Evolutionary conservation across 2,113 vertebrate species (phyloP), one percentile per base, ranked within the genome.

Genomic region (Salvator merianae): DNA sequence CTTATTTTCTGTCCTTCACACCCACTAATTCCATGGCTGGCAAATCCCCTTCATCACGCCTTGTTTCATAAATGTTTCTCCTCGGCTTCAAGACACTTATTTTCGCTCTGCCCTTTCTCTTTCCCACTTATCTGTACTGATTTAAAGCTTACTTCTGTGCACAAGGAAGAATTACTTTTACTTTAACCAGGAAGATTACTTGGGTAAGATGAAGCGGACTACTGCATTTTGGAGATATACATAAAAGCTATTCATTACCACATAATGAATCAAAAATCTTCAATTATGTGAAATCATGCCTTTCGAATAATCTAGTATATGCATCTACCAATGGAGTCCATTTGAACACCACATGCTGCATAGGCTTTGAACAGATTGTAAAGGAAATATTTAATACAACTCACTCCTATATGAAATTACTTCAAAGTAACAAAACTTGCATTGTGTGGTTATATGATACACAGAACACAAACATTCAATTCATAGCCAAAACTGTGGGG

Each of bases 211-310:
- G 53, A 59, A 47, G 18, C 55, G 20, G 16, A 4, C 20, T 59
- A 59, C 53, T 59, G 20, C 55, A 59, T 59, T 59, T 59, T 16
- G 18, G 18, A 59, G 55, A 59, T 59, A 59, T 20, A 59, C 55
- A 38, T 71, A 20, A 71, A 71, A 34, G 9, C 38, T 13, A 38
- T 3, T 28, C 34, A 81, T 81, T 76, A 26, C 76, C 85, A 88
- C 90, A 91, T 89, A 91, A 84, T 90, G 90, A 89, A 93, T 90
- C 73, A 85, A 2, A 76, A 79, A 75, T 53, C 91, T 93, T 86
- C 90, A 71, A 40, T 87, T 93, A 59, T 86, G 72, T 63, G 73
- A 86, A 88, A 62, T 43, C 40, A 86, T 75, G 80, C 77, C 77
- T 43, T 75, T 50, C 82, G 80, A 47, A 74, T 55, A 62, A 80